Evolutionary conservation across 2,113 vertebrate genomes (phyloP).

Genomic region (Notiomystis cincta): DNA sequence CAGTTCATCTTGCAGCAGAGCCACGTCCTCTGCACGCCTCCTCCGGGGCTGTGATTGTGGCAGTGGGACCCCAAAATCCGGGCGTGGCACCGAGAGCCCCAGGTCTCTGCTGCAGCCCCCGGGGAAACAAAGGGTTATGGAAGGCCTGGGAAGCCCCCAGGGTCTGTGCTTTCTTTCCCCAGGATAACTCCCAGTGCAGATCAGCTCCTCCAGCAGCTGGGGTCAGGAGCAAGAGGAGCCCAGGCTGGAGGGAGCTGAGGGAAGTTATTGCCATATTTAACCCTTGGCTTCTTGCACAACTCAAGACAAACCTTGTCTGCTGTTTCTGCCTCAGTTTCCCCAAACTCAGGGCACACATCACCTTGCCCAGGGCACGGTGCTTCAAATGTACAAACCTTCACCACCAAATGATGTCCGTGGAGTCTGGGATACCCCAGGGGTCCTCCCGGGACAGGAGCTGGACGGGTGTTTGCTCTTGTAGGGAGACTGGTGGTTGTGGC

Average conservation of each 20-base stretch:
- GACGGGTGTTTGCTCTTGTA: background rate
- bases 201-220: background rate
- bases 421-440: background rate
- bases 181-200: background rate
- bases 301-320: background rate
- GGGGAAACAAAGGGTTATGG: fast-evolving
- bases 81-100: background rate
- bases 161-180: background rate
- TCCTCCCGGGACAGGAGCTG: background rate
- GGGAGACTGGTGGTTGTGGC: background rate
- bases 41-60: background rate
- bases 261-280: background rate
- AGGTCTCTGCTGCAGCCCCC: background rate
- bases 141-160: background rate
- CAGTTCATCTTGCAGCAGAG: background rate
- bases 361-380: fast-evolving
- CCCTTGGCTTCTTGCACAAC: background rate
- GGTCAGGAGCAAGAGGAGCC: background rate
- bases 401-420: fast-evolving
- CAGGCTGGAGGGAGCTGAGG: background rate
- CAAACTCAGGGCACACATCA: background rate
- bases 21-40: background rate
- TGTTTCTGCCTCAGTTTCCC: background rate
- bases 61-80: background rate
- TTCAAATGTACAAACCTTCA: background rate